These are phyloP conservation scores for Syngnathoides biaculeatus DNA, from an alignment of 2,113 vertebrate genomes.

Conservation along the genomic window DNA sequence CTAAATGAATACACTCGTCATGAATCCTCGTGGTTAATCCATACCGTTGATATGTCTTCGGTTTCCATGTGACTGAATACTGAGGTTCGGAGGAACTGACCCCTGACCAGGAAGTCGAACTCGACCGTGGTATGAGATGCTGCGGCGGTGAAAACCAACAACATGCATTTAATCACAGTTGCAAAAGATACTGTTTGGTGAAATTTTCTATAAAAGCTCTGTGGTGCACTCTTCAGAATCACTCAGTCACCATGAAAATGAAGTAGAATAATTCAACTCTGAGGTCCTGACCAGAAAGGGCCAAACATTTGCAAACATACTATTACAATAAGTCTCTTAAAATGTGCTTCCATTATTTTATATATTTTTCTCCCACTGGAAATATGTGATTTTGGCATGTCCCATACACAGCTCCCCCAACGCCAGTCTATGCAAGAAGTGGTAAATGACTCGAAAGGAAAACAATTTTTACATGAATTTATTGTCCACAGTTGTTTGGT, in stretches of 20 bases:
- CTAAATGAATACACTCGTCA: neutral
- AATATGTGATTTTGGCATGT: too few relatives aligned
- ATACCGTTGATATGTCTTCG: constrained; percentile 90
- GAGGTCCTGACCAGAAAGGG: neutral
- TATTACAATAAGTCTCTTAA: neutral
- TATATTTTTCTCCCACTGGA: too few relatives aligned
- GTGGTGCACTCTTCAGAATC: neutral
- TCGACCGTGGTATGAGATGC: constrained; percentile 90
- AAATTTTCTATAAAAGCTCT: too few relatives aligned
- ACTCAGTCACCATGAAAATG: neutral
- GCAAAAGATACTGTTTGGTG: neutral
- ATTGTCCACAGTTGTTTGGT: too few relatives aligned
- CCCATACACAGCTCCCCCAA: too few relatives aligned
- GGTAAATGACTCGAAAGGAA: too few relatives aligned
- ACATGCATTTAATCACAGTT: neutral
- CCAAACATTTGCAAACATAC: neutral
- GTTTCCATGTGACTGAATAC: constrained; percentile 85
- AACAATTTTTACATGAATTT: too few relatives aligned
- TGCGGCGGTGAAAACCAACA: constrained; percentile 48
- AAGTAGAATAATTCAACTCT: neutral
- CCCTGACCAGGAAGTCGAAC: constrained; percentile 94
- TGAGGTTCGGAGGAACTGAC: constrained; percentile 85
- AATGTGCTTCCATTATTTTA: too few relatives aligned
- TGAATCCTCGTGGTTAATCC: constrained; percentile 7
- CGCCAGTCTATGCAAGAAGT: too few relatives aligned